phyloP scores from a whole-genome alignment of 2,113 vertebrate genomes.

The Paedocypris sp. region DNA sequence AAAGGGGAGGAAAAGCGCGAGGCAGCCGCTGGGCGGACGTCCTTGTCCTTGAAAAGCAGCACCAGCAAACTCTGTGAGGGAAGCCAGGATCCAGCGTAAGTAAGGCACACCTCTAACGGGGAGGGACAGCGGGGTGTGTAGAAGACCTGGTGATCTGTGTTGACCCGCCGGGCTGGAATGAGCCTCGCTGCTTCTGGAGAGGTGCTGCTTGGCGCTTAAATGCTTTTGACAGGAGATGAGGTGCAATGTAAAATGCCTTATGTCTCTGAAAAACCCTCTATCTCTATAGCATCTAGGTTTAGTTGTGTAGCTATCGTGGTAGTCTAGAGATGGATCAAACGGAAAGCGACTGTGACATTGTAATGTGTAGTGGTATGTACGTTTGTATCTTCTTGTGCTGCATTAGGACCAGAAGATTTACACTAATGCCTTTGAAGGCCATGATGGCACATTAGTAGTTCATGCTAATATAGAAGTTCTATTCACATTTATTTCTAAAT shows the following conservation, averaged over 20 bases:
- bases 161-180: slow-evolving; percentile 58
- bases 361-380: too few relatives aligned
- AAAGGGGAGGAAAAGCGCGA: slow-evolving; percentile 51
- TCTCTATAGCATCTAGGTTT: too few relatives aligned
- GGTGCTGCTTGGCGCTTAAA: slow-evolving; percentile 53
- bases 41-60: slow-evolving; percentile 93
- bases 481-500: too few relatives aligned
- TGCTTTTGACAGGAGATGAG: slow-evolving; percentile 62
- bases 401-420: too few relatives aligned
- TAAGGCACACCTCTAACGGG: slow-evolving; percentile 74
- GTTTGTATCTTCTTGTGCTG: too few relatives aligned
- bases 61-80: slow-evolving; percentile 92
- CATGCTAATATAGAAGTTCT: too few relatives aligned
- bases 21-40: slow-evolving; percentile 68
- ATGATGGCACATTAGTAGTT: too few relatives aligned
- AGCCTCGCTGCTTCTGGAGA: slow-evolving; percentile 52
- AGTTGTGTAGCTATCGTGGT: too few relatives aligned
- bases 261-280: slow-evolving; percentile 43
- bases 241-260: slow-evolving; percentile 55
- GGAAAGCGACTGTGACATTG: too few relatives aligned
- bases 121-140: slow-evolving; percentile 44
- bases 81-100: slow-evolving; percentile 84
- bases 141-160: slow-evolving; percentile 60
- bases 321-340: too few relatives aligned
- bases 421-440: too few relatives aligned